A percentile compares a stretch with the other conserved stretches of the same genome.
These are phyloP conservation scores for Rhagium mordax DNA, from an alignment of 2,888 invertebrate species.

Conservation along the genomic window DNA sequence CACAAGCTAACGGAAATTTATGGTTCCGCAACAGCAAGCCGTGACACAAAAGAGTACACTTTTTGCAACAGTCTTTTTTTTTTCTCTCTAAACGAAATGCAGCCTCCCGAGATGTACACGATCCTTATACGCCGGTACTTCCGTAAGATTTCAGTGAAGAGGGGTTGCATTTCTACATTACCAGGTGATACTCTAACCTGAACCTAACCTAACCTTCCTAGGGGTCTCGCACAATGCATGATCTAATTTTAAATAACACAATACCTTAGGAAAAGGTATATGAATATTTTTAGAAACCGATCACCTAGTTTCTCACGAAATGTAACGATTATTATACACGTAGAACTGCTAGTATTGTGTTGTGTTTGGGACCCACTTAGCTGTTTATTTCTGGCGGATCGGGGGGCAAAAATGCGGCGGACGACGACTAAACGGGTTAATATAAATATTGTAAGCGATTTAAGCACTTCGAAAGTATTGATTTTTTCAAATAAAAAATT, in stretches of 20 bases:
- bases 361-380: neutral
- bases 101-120: conserved; percentile 44
- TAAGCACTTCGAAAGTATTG: no score
- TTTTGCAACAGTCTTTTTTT: conserved; percentile 50
- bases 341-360: neutral
- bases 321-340: conserved; percentile 37
- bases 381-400: neutral
- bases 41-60: conserved; percentile 54
- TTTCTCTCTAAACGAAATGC: conserved; percentile 26
- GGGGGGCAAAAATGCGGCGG: neutral
- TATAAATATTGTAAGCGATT: no score
- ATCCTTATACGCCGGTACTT: conserved; percentile 42
- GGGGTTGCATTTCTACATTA: conserved; percentile 12
- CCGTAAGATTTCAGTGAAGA: conserved; percentile 40
- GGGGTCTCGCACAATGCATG: conserved; percentile 64
- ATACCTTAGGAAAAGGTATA: conserved; percentile 60
- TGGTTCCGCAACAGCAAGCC: conserved; percentile 52
- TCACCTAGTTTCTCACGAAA: conserved; percentile 52
- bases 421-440: no score
- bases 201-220: conserved; percentile 60
- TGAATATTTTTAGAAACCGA: conserved; percentile 62
- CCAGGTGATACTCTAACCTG: conserved; percentile 65
- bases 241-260: conserved; percentile 69
- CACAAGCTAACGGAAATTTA: conserved; percentile 53
- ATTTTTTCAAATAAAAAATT: no score